Evolutionary conservation across 2,888 invertebrate genomes (phyloP).

Genomic region (Zele albiditarsus): DNA sequence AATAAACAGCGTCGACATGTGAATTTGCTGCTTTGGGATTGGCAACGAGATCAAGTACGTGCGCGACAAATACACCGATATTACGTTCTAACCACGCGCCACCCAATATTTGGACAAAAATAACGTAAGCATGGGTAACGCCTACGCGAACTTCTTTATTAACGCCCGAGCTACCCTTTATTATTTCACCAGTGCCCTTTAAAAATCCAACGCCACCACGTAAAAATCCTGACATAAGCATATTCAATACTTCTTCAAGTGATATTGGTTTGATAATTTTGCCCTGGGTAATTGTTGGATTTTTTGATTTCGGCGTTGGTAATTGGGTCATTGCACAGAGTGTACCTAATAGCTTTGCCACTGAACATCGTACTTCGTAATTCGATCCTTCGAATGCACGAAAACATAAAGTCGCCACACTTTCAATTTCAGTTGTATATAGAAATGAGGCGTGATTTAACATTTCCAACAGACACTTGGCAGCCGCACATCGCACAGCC

Average conservation of each 20-base stretch:
- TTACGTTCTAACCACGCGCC: conserved; percentile 96
- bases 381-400: conserved; percentile 93
- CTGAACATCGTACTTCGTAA: conserved; percentile 92
- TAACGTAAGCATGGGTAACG: conserved; percentile 97
- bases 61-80: conserved; percentile 87
- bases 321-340: conserved; percentile 90
- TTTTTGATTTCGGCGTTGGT: conserved; percentile 75
- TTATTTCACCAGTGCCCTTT: conserved; percentile 95
- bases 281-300: conserved; percentile 75
- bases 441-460: conserved; percentile 89
- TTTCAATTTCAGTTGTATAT: conserved; percentile 92
- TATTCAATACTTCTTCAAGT: conserved; percentile 91
- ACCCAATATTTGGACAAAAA: conserved; percentile 95
- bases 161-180: conserved; percentile 94
- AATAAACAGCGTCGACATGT: conserved; percentile 98
- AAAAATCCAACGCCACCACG: conserved; percentile 95
- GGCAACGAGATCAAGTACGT: conserved; percentile 93
- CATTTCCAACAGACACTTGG: conserved; percentile 90
- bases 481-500: conserved; percentile 94
- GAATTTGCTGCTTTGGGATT: conserved; percentile 96
- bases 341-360: conserved; percentile 93
- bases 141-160: conserved; percentile 97
- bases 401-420: conserved; percentile 91
- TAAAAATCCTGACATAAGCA: conserved; percentile 94
- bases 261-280: conserved; percentile 82